Evolutionary conservation across 2,113 vertebrate species (phyloP).

Genomic region (Hucho hucho): DNA sequence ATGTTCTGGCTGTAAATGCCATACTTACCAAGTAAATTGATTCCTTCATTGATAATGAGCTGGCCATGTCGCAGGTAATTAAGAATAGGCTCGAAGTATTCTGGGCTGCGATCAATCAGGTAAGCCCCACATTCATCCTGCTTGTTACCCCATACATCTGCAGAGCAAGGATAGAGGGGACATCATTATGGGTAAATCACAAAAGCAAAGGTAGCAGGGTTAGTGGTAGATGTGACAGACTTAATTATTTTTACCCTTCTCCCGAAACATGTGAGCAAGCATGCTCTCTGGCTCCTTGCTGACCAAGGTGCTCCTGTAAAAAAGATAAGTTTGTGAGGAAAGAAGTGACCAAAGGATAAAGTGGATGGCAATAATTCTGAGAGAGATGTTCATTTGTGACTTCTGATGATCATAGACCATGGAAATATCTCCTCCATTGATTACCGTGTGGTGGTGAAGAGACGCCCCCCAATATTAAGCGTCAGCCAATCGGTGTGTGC

Average conservation of each 20-base stretch:
- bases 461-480: slow-evolving; percentile 92
- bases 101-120: slow-evolving; percentile 94
- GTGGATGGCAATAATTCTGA: not conserved
- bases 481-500: slow-evolving; percentile 94
- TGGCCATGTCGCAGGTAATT: slow-evolving; percentile 96
- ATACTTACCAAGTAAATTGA: slow-evolving; percentile 89
- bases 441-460: slow-evolving; percentile 95
- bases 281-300: slow-evolving; percentile 97
- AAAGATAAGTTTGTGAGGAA: not conserved
- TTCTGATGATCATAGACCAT: not conserved
- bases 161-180: slow-evolving; percentile 15
- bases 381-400: not conserved
- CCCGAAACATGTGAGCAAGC: slow-evolving; percentile 96
- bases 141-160: slow-evolving; percentile 97
- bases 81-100: slow-evolving; percentile 97
- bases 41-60: slow-evolving; percentile 95
- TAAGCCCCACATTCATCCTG: slow-evolving; percentile 90
- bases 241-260: slow-evolving; percentile 79
- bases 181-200: not conserved
- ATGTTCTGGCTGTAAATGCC: not conserved
- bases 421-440: not conserved
- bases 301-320: slow-evolving; percentile 91
- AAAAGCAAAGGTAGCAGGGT: not conserved
- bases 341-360: not conserved
- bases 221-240: not conserved